phyloP scores from a whole-genome alignment of 2,888 invertebrate species.

The Monochamus alternatus region DNA sequence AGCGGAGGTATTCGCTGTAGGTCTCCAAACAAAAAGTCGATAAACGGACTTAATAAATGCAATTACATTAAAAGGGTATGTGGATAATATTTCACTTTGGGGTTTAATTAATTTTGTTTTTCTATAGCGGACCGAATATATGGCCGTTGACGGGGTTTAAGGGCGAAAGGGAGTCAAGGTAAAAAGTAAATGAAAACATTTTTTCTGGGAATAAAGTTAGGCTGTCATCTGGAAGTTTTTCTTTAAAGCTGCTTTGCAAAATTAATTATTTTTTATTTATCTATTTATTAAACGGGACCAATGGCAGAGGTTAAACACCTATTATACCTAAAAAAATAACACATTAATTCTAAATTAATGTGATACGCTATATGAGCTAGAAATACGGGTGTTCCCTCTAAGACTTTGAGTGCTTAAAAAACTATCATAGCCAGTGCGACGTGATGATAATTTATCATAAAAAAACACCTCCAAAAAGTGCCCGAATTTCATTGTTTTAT shows the following conservation, averaged over 20 bases:
- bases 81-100: conserved; percentile 51
- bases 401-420: no score
- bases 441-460: no score
- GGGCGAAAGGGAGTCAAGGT: neutral
- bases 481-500: no score
- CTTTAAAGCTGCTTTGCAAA: neutral
- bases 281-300: no score
- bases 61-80: conserved; percentile 54
- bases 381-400: no score
- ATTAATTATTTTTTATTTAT: neutral
- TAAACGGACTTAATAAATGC: conserved; percentile 49
- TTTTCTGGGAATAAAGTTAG: neutral
- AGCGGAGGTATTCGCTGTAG: conserved; percentile 30
- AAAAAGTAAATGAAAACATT: neutral
- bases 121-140: conserved; percentile 46
- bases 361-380: no score
- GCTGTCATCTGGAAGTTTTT: neutral
- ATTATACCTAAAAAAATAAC: no score
- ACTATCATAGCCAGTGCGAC: no score
- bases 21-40: conserved; percentile 31
- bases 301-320: no score
- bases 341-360: no score
- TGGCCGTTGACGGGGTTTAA: conserved; percentile 41
- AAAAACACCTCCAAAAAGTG: no score
- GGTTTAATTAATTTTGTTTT: conserved; percentile 51